Percentiles rank a stretch among this genome's conserved stretches.
Evolutionary conservation across 2,888 invertebrate genomes (phyloP).

Genomic region (Drosophila rellima): DNA sequence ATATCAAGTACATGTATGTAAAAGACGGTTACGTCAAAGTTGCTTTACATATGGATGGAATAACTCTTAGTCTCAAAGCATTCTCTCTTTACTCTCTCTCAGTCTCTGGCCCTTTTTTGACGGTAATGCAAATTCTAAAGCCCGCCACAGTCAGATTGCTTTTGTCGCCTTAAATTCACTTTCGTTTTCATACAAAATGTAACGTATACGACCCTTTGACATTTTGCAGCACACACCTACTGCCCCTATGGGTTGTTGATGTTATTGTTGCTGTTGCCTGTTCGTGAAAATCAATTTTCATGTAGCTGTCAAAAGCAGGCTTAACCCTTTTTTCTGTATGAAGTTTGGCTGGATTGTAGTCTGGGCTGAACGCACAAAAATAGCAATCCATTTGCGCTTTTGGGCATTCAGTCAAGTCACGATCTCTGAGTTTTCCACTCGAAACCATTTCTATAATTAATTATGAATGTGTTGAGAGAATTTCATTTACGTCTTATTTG

Average conservation of each 20-base stretch:
- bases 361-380: slow-evolving; percentile 53
- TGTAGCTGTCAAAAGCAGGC: slow-evolving; percentile 71
- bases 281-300: slow-evolving; percentile 72
- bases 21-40: slow-evolving; percentile 61
- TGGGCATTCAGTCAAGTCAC: slow-evolving; percentile 67
- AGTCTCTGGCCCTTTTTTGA: background rate
- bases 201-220: slow-evolving; percentile 53
- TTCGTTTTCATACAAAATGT: slow-evolving; percentile 39
- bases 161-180: slow-evolving; percentile 44
- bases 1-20: slow-evolving; percentile 11
- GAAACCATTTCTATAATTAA: slow-evolving; percentile 67
- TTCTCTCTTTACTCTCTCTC: background rate
- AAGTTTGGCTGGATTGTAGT: slow-evolving; percentile 10
- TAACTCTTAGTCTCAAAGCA: slow-evolving; percentile 30
- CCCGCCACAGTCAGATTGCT: slow-evolving; percentile 35
- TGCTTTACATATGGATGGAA: slow-evolving; percentile 69
- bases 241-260: slow-evolving; percentile 8
- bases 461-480: slow-evolving; percentile 40
- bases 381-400: slow-evolving; percentile 57
- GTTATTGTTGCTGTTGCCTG: slow-evolving; percentile 19
- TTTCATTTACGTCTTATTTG: slow-evolving; percentile 21
- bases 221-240: slow-evolving; percentile 32
- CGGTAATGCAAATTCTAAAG: slow-evolving; percentile 33
- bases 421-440: slow-evolving; percentile 71
- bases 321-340: slow-evolving; percentile 43